phyloP scores from a whole-genome alignment of 2,888 invertebrate species.

The Papilio demoleus region DNA sequence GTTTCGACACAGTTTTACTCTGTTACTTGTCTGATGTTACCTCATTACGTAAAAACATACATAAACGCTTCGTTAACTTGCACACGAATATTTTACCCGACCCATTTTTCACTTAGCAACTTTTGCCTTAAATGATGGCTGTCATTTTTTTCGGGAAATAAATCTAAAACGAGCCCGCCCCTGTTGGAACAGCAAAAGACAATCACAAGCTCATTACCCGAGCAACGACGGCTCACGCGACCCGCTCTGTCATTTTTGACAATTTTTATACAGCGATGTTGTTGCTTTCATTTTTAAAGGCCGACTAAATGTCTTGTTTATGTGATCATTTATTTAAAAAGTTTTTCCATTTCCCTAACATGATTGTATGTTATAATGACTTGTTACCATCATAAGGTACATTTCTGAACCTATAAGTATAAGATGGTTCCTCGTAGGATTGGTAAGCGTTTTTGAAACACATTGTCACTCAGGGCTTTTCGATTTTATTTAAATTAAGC shows the following conservation, averaged over 20 bases:
- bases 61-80: constrained; percentile 66
- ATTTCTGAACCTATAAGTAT: background rate
- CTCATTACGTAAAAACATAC: constrained; percentile 60
- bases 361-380: constrained; percentile 9
- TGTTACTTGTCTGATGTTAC: constrained; percentile 63
- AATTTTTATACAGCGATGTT: constrained; percentile 49
- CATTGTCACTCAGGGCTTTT: too few species aligned
- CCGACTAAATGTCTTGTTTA: constrained; percentile 17
- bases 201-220: constrained; percentile 57
- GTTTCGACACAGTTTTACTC: constrained; percentile 59
- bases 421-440: too few species aligned
- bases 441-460: too few species aligned
- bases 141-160: constrained; percentile 59
- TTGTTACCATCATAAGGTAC: background rate
- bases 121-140: constrained; percentile 64
- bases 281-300: constrained; percentile 43
- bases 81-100: constrained; percentile 55
- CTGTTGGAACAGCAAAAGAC: constrained; percentile 48
- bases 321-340: constrained; percentile 29
- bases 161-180: constrained; percentile 47
- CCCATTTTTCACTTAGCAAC: constrained; percentile 48
- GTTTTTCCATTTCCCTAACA: constrained; percentile 33
- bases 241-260: constrained; percentile 49
- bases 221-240: constrained; percentile 55
- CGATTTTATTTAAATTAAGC: too few species aligned